These are phyloP conservation scores for Smittia aterrima DNA, from an alignment of 2,888 invertebrate genomes.

Conservation along the genomic window DNA sequence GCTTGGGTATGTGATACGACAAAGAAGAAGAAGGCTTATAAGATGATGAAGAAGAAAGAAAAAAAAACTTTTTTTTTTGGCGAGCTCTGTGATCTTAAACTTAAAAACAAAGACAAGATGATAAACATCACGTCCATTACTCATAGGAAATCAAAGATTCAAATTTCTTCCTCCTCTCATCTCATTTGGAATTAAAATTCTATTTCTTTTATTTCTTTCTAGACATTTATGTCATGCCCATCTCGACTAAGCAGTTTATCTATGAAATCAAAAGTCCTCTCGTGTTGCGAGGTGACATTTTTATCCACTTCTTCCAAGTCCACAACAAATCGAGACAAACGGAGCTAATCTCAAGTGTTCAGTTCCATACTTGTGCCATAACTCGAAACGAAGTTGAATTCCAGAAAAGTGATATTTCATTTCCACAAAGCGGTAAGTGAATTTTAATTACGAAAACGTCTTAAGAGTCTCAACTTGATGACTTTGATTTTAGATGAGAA, in stretches of 20 bases:
- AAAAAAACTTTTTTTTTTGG: no score
- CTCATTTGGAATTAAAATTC: no score
- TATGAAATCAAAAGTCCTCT: constrained; percentile 59
- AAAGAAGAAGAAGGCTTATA: no score
- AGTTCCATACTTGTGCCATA: constrained; percentile 94
- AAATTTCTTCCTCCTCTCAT: no score
- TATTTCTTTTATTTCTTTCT: neutral
- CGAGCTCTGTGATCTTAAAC: no score
- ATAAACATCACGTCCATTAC: no score
- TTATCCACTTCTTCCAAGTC: constrained; percentile 82
- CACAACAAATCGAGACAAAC: constrained; percentile 41
- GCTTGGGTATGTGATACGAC: no score
- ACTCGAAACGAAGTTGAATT: constrained; percentile 80
- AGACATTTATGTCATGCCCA: constrained; percentile 48
- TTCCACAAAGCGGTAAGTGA: constrained; percentile 71
- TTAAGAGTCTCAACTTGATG: neutral
- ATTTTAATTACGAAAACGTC: neutral
- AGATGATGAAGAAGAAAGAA: no score
- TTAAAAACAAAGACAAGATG: no score
- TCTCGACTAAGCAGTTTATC: constrained; percentile 61
- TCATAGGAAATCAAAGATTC: no score
- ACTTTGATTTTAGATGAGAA: constrained; percentile 45
- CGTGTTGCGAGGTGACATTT: constrained; percentile 76
- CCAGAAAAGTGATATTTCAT: constrained; percentile 82
- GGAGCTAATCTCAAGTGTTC: constrained; percentile 78